A percentile compares a stretch with the other conserved stretches of the same genome.
These are phyloP conservation scores for Crepidodera aurea DNA, from an alignment of 2,888 invertebrate species.

Conservation along the genomic window DNA sequence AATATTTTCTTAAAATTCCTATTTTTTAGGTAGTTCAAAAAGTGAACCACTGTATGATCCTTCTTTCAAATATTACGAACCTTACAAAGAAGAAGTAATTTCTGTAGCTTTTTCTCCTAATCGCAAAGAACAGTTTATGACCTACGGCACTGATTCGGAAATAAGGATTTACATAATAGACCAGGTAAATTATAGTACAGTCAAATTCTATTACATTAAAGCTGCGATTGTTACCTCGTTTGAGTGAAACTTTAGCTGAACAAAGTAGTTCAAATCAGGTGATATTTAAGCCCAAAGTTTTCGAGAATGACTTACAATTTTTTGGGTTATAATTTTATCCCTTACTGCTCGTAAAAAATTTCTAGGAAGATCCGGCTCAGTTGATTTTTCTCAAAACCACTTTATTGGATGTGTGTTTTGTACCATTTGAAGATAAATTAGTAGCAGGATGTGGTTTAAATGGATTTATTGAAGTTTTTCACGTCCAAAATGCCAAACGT, in stretches of 20 bases:
- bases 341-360: no score
- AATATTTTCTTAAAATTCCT: no score
- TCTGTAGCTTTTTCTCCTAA: constrained; percentile 56
- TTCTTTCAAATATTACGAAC: constrained; percentile 57
- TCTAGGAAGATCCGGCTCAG: constrained; percentile 58
- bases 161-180: constrained; percentile 57
- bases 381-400: constrained; percentile 54
- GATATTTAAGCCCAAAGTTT: no score
- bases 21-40: constrained; percentile 46
- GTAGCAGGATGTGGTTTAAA: constrained; percentile 55
- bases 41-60: constrained; percentile 56
- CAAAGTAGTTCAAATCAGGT: no score
- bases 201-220: neutral
- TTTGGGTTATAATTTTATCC: no score
- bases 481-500: constrained; percentile 51
- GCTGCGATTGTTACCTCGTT: no score
- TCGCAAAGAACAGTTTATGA: constrained; percentile 58
- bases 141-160: constrained; percentile 57
- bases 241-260: no score
- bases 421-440: constrained; percentile 56
- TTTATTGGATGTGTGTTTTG: constrained; percentile 51
- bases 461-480: constrained; percentile 54
- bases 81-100: constrained; percentile 57
- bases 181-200: constrained; percentile 52
- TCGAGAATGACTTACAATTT: no score